Evolutionary conservation across 2,888 invertebrate species (phyloP), one percentile per base, ranked within the genome.

Genomic region (Epirrhoe tristata): DNA sequence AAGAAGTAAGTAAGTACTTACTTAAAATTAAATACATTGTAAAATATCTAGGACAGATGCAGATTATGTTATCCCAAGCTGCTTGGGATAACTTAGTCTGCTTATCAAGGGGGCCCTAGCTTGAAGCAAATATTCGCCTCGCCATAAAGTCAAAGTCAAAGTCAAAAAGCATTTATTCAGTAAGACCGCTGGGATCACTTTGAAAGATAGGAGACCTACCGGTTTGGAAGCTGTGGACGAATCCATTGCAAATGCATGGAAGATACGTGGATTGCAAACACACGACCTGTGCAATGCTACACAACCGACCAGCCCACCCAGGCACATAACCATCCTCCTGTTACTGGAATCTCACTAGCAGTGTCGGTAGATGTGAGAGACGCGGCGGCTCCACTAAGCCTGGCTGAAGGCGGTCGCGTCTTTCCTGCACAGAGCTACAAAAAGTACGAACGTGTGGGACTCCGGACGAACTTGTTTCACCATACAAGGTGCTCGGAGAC

Each of bases 371-470:
- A 72, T 64, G 60, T 77, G 75, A 77, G 81, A 83, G 78, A 77
- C 80, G 79, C 72, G 79, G 82, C 63, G 78, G 87, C 66, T 83
- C 90, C 73, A 61, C 32, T 62, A 78, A 81, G n/a, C 58, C 70
- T 83, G 87, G 92, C 46, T 80, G 73, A 78, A 78, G 81, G 78
- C 74, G 79, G 80, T 85, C 85, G 83, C 84, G 86, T 88, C 89
- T 89, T 90, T 88, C 88, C 87, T 86, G 87, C 86, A 89, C 77
- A 77, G 84, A 79, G 80, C 84, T 83, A 87, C 92, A 93, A 93
- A 93, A 93, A 93, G 89, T 89, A 32, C 85, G 82, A 85, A 92
- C 93, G 93, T 93, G 93, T 92, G 92, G 92, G 91, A 91, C 90
- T 88, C 90, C 88, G 85, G 89, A 87, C 87, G 90, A 90, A 93